phyloP scores from a whole-genome alignment of 2,888 invertebrate species.

The Maniola hyperantus region DNA sequence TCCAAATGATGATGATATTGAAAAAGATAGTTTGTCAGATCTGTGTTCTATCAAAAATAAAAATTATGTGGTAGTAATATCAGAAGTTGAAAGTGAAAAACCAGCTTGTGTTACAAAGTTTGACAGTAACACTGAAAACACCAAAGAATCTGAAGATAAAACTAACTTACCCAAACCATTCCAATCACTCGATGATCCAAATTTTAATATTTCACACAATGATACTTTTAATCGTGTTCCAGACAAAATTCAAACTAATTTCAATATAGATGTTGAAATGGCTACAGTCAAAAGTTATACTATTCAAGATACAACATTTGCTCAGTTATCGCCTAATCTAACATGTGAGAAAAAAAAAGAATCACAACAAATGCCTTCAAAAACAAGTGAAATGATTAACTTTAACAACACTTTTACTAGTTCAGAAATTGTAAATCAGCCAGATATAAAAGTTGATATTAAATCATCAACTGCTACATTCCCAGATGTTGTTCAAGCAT shows the following conservation, averaged over 20 bases:
- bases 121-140: not conserved
- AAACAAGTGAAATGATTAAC: not conserved
- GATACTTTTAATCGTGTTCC: not conserved
- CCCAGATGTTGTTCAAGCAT: constrained; percentile 3
- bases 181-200: not conserved
- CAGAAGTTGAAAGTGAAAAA: not conserved
- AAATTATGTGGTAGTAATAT: not conserved
- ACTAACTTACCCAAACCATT: not conserved
- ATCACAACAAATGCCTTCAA: not conserved
- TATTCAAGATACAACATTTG: not conserved
- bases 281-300: not conserved
- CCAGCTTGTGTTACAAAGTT: not conserved
- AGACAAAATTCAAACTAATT: not conserved
- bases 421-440: not conserved
- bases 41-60: not conserved
- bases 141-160: not conserved
- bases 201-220: not conserved
- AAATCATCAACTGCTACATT: not conserved
- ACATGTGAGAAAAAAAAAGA: not conserved
- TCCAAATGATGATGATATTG: constrained; percentile 30
- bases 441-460: not conserved
- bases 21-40: constrained; percentile 15
- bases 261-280: not conserved
- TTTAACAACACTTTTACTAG: not conserved
- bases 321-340: constrained; percentile 1